Percentiles rank a stretch among this genome's conserved stretches.
Conservation (phyloP, 2,113 vertebrate species). For the Phalacrocorax carbo region DNA sequence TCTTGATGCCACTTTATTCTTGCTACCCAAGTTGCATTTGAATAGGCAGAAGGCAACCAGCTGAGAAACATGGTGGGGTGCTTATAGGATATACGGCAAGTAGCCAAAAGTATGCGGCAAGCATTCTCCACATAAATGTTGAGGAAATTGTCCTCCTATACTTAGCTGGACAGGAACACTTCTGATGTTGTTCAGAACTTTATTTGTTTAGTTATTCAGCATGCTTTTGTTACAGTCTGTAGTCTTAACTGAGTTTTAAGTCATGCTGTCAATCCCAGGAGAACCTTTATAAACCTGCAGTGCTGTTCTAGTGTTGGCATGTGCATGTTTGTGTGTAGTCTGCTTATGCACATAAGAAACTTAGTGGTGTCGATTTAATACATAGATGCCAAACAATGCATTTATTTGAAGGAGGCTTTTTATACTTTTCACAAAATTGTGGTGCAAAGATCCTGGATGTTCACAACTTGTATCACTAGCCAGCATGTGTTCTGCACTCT, state of each 20-base stretch:
- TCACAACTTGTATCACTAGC: background rate
- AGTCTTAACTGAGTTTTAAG: background rate
- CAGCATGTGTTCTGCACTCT: background rate
- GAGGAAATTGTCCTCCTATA: background rate
- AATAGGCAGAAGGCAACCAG: background rate
- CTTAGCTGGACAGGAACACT: background rate
- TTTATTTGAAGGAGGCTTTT: background rate
- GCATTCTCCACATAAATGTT: background rate
- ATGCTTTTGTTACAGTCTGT: background rate
- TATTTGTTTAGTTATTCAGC: background rate
- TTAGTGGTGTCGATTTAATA: background rate
- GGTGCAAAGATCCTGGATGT: background rate
- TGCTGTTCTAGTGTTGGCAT: background rate
- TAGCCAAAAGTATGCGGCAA: background rate
- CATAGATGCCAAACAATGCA: background rate
- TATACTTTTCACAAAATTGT: background rate
- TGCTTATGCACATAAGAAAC: background rate
- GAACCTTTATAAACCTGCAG: background rate
- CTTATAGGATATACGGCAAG: background rate
- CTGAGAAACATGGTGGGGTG: background rate
- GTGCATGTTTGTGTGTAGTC: background rate
- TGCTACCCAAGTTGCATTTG: background rate
- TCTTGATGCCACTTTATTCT: background rate
- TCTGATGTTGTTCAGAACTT: background rate
- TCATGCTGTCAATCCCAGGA: background rate